Evolutionary conservation across 1,140 invertebrate species (phyloP).

Genomic region (Drosophila cardini): DNA sequence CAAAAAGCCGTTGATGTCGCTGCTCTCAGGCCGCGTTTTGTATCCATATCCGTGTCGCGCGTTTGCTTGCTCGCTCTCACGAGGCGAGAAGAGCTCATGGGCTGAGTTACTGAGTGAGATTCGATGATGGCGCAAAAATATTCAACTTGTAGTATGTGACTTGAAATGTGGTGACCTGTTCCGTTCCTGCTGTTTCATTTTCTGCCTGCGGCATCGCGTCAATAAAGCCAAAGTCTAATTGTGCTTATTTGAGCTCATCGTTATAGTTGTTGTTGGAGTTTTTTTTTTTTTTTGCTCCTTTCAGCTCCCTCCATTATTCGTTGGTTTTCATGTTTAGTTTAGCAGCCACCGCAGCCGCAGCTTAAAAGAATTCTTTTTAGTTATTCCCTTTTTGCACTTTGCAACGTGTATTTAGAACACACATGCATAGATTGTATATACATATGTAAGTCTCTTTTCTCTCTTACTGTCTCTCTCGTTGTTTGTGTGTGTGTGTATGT

Average conservation of each 20-base stretch:
- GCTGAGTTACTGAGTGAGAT: constrained; percentile 72
- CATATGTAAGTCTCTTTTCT: constrained; percentile 12
- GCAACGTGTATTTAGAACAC: constrained; percentile 78
- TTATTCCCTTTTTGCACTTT: constrained; percentile 71
- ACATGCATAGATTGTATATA: constrained; percentile 46
- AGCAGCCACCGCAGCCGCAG: constrained; percentile 63
- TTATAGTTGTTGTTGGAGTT: constrained; percentile 19
- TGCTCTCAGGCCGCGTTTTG: constrained; percentile 39
- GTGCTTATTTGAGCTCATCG: constrained; percentile 75
- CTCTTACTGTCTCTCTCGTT: neutral
- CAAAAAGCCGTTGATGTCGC: constrained; percentile 49
- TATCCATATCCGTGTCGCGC: constrained; percentile 7
- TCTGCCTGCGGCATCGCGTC: constrained; percentile 59
- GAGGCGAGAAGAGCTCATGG: constrained; percentile 15
- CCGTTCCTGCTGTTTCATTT: constrained; percentile 46
- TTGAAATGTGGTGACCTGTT: constrained; percentile 72
- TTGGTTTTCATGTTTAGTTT: constrained; percentile 38
- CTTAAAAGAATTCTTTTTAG: constrained; percentile 66
- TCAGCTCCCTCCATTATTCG: constrained; percentile 19
- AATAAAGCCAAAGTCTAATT: constrained; percentile 80
- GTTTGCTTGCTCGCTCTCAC: constrained; percentile 53
- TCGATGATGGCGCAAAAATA: constrained; percentile 44
- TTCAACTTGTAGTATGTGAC: constrained; percentile 44
- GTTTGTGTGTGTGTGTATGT: constrained; percentile 26
- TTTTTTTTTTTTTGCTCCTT: constrained; percentile 35